Percentiles rank a stretch among this genome's conserved stretches.
Evolutionary conservation across 2,888 invertebrate genomes (phyloP).

Genomic region (Anodontia alba): DNA sequence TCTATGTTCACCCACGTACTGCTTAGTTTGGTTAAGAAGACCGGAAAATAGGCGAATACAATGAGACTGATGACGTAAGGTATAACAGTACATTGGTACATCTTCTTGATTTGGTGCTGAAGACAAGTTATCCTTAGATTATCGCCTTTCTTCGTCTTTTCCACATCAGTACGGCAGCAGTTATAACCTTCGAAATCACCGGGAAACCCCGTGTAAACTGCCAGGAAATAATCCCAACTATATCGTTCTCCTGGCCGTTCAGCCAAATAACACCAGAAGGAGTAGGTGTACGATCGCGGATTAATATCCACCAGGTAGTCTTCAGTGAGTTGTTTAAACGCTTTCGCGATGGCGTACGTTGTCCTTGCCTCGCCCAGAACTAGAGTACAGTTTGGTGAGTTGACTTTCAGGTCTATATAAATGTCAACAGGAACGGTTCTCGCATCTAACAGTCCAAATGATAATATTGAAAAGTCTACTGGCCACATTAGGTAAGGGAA

Average conservation of each 20-base stretch:
- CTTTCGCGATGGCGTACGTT: constrained; percentile 17
- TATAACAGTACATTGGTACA: constrained; percentile 34
- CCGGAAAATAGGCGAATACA: constrained; percentile 43
- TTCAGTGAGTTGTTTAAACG: constrained; percentile 33
- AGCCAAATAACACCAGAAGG: constrained; percentile 38
- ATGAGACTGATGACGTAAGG: constrained; percentile 40
- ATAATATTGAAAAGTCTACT: constrained; percentile 39
- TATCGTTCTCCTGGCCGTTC: constrained; percentile 37
- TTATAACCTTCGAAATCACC: constrained; percentile 42
- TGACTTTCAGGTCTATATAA: constrained; percentile 24
- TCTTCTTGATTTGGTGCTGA: constrained; percentile 18
- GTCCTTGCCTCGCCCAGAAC: constrained; percentile 28
- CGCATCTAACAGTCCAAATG: constrained; percentile 37
- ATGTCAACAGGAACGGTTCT: constrained; percentile 19
- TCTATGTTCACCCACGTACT: background rate
- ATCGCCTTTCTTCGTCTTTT: background rate
- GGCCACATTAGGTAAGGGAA: constrained; percentile 49
- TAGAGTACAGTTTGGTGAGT: constrained; percentile 28
- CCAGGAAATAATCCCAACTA: constrained; percentile 32
- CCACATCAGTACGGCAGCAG: constrained; percentile 36
- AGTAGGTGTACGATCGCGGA: constrained; percentile 17
- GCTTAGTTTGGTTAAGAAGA: constrained; percentile 25
- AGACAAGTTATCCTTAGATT: constrained; percentile 23
- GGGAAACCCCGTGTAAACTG: constrained; percentile 38
- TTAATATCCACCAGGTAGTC: constrained; percentile 20